Percentiles rank a stretch among this genome's conserved stretches.
These are phyloP conservation scores for Sapayoa aenigma DNA, from an alignment of 2,113 vertebrate species.

Conservation along the genomic window DNA sequence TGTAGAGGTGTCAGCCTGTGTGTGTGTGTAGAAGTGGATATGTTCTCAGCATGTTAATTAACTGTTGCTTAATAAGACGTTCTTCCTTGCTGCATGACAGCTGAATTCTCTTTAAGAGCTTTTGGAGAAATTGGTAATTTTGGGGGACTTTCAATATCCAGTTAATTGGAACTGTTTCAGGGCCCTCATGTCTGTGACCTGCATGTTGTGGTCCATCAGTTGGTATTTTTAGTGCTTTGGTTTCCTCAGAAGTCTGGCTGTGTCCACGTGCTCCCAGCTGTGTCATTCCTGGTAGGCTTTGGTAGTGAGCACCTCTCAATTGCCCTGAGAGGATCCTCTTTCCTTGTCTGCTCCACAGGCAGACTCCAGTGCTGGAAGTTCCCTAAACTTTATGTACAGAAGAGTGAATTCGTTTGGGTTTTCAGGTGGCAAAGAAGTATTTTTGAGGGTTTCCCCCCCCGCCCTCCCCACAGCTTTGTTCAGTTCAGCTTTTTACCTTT, in stretches of 20 bases:
- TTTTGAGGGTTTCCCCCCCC: not conserved
- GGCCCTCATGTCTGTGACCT: not conserved
- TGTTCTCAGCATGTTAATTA: not conserved
- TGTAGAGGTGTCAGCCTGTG: not conserved
- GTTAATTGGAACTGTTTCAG: not conserved
- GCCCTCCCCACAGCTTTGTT: not conserved
- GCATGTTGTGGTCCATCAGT: not conserved
- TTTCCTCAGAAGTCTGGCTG: not conserved
- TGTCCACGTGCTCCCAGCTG: accelerated
- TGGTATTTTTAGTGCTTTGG: not conserved
- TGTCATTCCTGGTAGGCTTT: not conserved
- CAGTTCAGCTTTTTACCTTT: not conserved
- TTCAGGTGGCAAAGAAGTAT: not conserved
- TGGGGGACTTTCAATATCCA: not conserved
- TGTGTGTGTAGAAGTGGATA: accelerated
- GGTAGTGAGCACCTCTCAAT: not conserved
- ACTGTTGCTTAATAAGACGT: not conserved
- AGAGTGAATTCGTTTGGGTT: not conserved
- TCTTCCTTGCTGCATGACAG: not conserved
- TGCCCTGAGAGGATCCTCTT: not conserved
- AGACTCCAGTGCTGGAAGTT: not conserved
- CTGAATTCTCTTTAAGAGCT: not conserved
- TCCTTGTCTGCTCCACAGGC: not conserved
- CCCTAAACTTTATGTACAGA: accelerated
- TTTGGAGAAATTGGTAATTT: not conserved